These are phyloP conservation scores for Bursaphelenchus okinawaensis DNA, from an alignment of 2,888 invertebrate genomes.

Conservation along the genomic window DNA sequence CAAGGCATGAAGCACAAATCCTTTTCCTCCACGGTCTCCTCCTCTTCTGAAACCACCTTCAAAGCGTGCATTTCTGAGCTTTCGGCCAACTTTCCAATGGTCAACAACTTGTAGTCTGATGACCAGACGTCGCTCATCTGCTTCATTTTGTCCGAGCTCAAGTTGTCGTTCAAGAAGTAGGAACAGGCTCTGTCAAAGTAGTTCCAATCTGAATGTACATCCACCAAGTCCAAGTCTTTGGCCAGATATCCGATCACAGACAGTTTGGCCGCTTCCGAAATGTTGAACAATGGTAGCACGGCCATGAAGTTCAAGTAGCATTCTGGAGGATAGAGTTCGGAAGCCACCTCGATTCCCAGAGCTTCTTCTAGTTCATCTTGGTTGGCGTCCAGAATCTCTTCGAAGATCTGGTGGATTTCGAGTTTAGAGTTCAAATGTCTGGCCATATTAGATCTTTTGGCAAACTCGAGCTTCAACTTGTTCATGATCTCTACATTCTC, in stretches of 20 bases:
- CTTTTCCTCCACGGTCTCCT: slow-evolving; percentile 1
- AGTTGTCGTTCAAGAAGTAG: slow-evolving; percentile 11
- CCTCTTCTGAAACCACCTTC: background rate
- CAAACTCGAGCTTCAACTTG: slow-evolving; percentile 3
- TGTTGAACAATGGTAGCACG: slow-evolving; percentile 6
- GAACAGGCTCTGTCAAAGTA: slow-evolving; percentile 8
- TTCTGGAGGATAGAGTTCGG: slow-evolving; percentile 11
- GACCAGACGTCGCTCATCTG: slow-evolving; percentile 8
- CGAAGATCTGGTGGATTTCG: slow-evolving; percentile 11
- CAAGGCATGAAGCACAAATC: slow-evolving; percentile 8
- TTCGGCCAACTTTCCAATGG: slow-evolving; percentile 1
- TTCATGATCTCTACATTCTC: slow-evolving; percentile 7
- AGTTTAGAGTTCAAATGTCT: background rate
- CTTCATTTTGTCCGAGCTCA: background rate
- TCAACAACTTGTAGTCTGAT: background rate
- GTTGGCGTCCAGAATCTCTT: slow-evolving; percentile 7
- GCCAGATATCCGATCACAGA: slow-evolving; percentile 4
- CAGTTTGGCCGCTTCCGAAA: slow-evolving; percentile 7
- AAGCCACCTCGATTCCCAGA: background rate
- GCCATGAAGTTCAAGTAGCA: slow-evolving; percentile 3
- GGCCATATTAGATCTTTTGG: slow-evolving; percentile 6
- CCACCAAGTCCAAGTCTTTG: slow-evolving; percentile 9
- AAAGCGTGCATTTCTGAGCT: slow-evolving; percentile 7
- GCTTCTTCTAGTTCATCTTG: background rate
- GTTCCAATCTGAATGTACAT: background rate